phyloP scores from a whole-genome alignment of 2,888 invertebrate species.

The Oegoconia quadripuncta region DNA sequence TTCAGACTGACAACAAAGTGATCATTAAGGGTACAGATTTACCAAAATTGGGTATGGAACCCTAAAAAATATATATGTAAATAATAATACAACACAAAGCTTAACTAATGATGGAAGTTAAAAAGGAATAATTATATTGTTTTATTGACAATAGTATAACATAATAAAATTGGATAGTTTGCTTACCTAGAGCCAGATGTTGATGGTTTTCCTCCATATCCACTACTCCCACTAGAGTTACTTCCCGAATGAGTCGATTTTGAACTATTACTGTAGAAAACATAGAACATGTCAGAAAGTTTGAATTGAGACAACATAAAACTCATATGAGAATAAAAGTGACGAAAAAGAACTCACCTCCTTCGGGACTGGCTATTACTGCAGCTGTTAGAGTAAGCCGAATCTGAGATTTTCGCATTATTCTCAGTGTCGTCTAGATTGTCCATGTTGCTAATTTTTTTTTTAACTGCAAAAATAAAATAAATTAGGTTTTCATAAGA shows the following conservation, averaged over 20 bases:
- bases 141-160: no score
- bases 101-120: no score
- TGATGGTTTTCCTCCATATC: slow-evolving; percentile 85
- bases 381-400: slow-evolving; percentile 89
- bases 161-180: no score
- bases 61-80: no score
- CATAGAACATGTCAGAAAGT: slow-evolving; percentile 1
- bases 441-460: slow-evolving; percentile 46
- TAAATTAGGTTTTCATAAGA: no score
- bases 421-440: slow-evolving; percentile 74
- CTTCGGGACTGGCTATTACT: slow-evolving; percentile 90
- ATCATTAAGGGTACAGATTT: no score
- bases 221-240: slow-evolving; percentile 88
- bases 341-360: slow-evolving; percentile 74
- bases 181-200: slow-evolving; percentile 79
- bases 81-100: no score
- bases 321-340: not conserved
- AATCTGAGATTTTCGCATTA: slow-evolving; percentile 86
- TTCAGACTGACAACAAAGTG: no score
- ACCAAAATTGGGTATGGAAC: no score
- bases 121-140: no score
- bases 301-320: slow-evolving; percentile 1
- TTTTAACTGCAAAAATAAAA: no score
- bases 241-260: slow-evolving; percentile 89
- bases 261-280: slow-evolving; percentile 82